Percentiles rank a stretch among this genome's conserved stretches.
phyloP scores from a whole-genome alignment of 2,797 vertebrate species.

The Leptatherina wallacei region DNA sequence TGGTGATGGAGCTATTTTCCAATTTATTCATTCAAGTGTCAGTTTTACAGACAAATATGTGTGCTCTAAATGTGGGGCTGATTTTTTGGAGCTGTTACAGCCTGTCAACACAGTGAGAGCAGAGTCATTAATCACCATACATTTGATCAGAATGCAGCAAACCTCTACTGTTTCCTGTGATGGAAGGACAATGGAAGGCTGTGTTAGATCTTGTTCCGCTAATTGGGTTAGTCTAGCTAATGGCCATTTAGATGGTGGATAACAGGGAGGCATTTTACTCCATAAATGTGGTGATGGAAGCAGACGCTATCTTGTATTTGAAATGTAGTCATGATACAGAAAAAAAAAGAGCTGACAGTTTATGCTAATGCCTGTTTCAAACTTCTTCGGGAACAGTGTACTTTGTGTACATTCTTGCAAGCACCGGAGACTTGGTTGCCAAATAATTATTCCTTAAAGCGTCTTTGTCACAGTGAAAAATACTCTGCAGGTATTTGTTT shows the following conservation, averaged over 20 bases:
- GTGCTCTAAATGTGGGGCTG: conserved; percentile 75
- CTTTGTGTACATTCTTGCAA: conserved; percentile 6
- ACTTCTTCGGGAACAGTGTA: conserved; percentile 31
- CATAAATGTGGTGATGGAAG: conserved; percentile 80
- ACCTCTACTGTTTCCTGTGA: conserved; percentile 84
- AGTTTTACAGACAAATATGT: conserved; percentile 75
- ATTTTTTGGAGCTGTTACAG: conserved; percentile 64
- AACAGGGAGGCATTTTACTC: conserved; percentile 80
- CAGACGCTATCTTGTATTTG: conserved; percentile 77
- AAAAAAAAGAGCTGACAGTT: conserved; percentile 15
- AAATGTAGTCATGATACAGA: conserved; percentile 61
- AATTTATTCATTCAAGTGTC: conserved; percentile 80
- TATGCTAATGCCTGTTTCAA: conserved; percentile 31
- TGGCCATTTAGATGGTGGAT: conserved; percentile 85
- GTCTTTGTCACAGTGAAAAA: conserved; percentile 19
- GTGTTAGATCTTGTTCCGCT: conserved; percentile 83
- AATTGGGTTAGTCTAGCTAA: conserved; percentile 85
- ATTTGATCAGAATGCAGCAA: conserved; percentile 91
- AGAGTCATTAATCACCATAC: conserved; percentile 90
- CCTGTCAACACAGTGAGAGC: conserved; percentile 75
- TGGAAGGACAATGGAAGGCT: conserved; percentile 80
- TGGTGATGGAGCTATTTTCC: conserved; percentile 77
- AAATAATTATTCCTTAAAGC: conserved; percentile 32
- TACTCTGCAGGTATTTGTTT: conserved; percentile 31
- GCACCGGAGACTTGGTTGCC: background rate